phyloP scores from a whole-genome alignment of 2,113 vertebrate genomes.

The Tragulus kanchil region DNA sequence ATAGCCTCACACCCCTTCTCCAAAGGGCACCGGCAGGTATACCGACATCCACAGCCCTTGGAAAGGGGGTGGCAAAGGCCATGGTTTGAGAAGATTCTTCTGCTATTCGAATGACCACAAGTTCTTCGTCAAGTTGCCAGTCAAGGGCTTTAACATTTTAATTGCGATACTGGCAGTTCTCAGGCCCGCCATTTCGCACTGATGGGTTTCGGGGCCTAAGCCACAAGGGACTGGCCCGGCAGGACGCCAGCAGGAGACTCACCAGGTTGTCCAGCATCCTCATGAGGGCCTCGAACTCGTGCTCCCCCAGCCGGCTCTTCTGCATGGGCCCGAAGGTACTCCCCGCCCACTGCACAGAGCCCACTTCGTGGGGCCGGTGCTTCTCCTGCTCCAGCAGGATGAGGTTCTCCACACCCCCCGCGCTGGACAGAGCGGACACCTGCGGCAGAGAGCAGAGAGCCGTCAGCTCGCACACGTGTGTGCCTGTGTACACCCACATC shows the following conservation, averaged over 20 bases:
- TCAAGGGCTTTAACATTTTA: not conserved
- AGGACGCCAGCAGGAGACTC: not conserved
- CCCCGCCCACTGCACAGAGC: slow-evolving; percentile 95
- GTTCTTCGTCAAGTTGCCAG: not conserved
- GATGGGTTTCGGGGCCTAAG: not conserved
- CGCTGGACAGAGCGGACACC: slow-evolving; percentile 94
- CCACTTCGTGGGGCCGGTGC: slow-evolving; percentile 90
- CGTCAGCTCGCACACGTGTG: accelerated
- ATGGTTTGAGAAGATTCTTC: not conserved
- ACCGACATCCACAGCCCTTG: not conserved
- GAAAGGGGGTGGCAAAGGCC: not conserved
- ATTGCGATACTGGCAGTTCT: not conserved
- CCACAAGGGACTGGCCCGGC: not conserved
- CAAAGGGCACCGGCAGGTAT: not conserved
- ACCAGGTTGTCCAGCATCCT: slow-evolving; percentile 98
- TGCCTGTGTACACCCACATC: not conserved
- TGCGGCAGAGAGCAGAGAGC: slow-evolving; percentile 53
- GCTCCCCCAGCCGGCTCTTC: slow-evolving; percentile 96
- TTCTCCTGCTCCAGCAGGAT: slow-evolving; percentile 93
- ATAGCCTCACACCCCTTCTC: not conserved
- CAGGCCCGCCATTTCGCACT: not conserved
- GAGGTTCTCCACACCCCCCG: slow-evolving; percentile 93
- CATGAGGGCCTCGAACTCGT: slow-evolving; percentile 98
- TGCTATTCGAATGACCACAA: not conserved
- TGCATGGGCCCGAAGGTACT: slow-evolving; percentile 97